Evolutionary conservation across 1,140 invertebrate genomes (phyloP), one percentile per base, ranked within the genome.

Genomic region (Schmidtea mediterranea): DNA sequence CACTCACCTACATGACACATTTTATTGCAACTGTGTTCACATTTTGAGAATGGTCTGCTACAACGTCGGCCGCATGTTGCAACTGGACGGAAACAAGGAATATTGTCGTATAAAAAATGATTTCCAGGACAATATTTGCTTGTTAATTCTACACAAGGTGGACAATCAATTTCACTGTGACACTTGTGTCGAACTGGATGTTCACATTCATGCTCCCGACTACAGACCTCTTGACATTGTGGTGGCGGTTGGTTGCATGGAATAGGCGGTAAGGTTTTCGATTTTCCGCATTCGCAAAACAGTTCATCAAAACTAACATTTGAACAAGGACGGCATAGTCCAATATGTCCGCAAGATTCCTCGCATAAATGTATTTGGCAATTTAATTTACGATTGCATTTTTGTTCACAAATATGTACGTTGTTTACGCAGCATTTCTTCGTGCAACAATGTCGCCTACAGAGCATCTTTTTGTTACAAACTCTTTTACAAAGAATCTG

Each of bases 11-110:
- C 13, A 21, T 45, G 43, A 45, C 43, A 45, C 6, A 15, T 8
- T 24, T 21, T 45, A 45, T 45, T 24, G n/a, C 43, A 45, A 13
- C 18, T 3, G n/a, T 45, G 43, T 5, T 45, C 43, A 21, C 43
- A 45, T 9, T 6, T 21, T 8, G 18, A 5, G 5, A 45, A 21
- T 21, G n/a, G 9, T 24, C 22, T 45, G 9, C 21, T 21, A 24
- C 43, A 45, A 21, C 6, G 2, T n/a, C 2, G 9, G 2, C 43
- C 43, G n/a, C 43, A 45, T 9, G 43, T 45, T 8, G 22, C 15
- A 13, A 45, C 43, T 13, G 15, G 15, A 9, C 21, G 43, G 19
- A 45, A 45, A 21, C 43, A 45, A 5, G 43, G 43, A 45, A 45
- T 21, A 24, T 45, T 45, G 18, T 15, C 8, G 15, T 22, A 21